Base-by-base conservation (phyloP, 2,888 invertebrate genomes). In the Nudaria mundana region DNA sequence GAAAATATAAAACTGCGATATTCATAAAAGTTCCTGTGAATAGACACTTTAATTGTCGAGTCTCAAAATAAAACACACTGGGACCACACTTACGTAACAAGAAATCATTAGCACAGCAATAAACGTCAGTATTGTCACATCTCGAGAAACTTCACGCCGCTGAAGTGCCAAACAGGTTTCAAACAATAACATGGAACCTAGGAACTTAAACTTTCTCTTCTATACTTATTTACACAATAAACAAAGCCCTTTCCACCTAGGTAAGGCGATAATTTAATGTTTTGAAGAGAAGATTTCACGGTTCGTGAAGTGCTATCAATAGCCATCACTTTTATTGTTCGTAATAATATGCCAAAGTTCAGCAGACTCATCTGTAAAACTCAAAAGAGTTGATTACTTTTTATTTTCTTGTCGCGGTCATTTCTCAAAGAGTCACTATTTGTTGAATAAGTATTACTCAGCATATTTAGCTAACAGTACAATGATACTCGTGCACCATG, bases 171-270 rank as follows among this genome's bases (percentile, higher is more conserved):
- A 52, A 54, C 55, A 47, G 37, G 41, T 57, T 50, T 32, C 38
- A 39, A 66, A 69, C 70, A 70, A 70, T 68, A 44, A 30, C 46
- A 43, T 47, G 44, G 40, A 48, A 63, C 67, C 64, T 69, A 70
- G 64, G 62, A 53, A 52, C 57, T 49, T 52, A 34, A 56, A 57
- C 72, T 76, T 76, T 77, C 76, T 70, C 76, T 60, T 47, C 48
- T 40, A 52, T 40, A 57, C 48, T 48, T 53, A 57, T 57, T 57
- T 46, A 48, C 61, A 55, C 48, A 51, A 29, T 25, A 41, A 40
- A 52, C 48, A 56, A 60, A 57, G 52, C 59, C 59, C 57, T 59
- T 56, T 48, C 12, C 39, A 30, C 37, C 32, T 40, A 58, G 48
- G 56, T 58, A 56, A 44, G 44, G 57, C 50, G 40, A 11, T 28